Base-by-base conservation (phyloP, 2,888 invertebrate genomes). In the Napeogenes inachia region DNA sequence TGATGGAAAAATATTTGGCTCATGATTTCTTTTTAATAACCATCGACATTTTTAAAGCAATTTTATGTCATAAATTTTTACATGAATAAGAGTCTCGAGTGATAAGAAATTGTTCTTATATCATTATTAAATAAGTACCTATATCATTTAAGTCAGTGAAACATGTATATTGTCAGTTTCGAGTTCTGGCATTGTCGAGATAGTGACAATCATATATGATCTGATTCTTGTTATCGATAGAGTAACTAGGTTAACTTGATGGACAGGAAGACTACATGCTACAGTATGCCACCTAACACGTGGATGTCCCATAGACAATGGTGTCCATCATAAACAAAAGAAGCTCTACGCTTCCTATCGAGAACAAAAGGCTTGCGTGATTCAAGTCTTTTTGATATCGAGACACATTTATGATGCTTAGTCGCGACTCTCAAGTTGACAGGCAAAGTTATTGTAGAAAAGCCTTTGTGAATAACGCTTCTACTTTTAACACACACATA, bases 221-320 rank as follows among this genome's bases (percentile, higher is more conserved):
- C 6, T 30, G 50, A 10, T 30, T 50, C 50, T 10, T 30, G 50
- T 30, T 50, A 50, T 50, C 50, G 42, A 2, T 42, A 30, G 50
- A 2, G 4, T 30, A 84, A 80, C 71, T 84, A 78, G 84, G 85
- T 78, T 82, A 77, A 77, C 77, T 71, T 80, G 81, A 80, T 76
- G 73, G 77, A 68, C 69, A 69, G 62, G 54, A 50, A 60, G 56
- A 67, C 65, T 61, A 67, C 61, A 60, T 56, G 58, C 58, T 50
- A 64, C 64, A 59, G 59, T 59, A 56, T 57, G 63, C 13, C 47
- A 47, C n/a, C 13, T 47, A n/a, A 6, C 47, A 47, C 12, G n/a
- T 47, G 47, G n/a, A 50, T 50, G 30, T n/a, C 30, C 30, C 47
- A 10, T 42, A 8, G 50, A 50, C 50, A 47, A 47, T 47, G 47